Evolutionary conservation across 1,140 invertebrate species (phyloP).

Genomic region (Drosophila sturtevanti): DNA sequence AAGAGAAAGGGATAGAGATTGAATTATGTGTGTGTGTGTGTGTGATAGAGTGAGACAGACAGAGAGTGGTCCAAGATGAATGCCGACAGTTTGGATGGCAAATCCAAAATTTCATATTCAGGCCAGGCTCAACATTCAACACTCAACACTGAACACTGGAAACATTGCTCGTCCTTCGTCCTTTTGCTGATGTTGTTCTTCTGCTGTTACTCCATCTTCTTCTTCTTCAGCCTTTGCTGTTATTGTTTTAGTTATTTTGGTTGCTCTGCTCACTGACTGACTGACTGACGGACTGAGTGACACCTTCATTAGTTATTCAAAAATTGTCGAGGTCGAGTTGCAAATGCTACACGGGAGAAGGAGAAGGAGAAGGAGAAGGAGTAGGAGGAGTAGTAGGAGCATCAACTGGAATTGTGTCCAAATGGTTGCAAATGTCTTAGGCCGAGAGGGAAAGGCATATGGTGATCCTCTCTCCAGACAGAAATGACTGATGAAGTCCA

Average conservation of each 20-base stretch:
- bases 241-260: constrained; percentile 61
- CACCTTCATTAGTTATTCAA: constrained; percentile 80
- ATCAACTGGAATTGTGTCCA: constrained; percentile 68
- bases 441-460: constrained; percentile 41
- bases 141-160: constrained; percentile 30
- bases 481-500: constrained; percentile 29
- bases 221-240: constrained; percentile 7
- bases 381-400: constrained; percentile 23
- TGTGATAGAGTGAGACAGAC: constrained; percentile 46
- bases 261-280: constrained; percentile 23
- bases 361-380: constrained; percentile 3
- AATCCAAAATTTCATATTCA: constrained; percentile 70
- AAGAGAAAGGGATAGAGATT: not conserved
- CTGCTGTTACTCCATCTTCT: not conserved
- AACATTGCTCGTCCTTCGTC: constrained; percentile 10
- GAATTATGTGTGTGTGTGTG: not conserved
- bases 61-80: constrained; percentile 75
- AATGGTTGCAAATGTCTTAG: constrained; percentile 54
- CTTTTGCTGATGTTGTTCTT: not conserved
- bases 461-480: constrained; percentile 33
- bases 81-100: constrained; percentile 71
- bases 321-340: constrained; percentile 59
- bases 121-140: constrained; percentile 43
- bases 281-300: constrained; percentile 58
- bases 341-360: not conserved